Conservation (phyloP, 2,888 invertebrate genomes). For the Chrysolina americana region DNA sequence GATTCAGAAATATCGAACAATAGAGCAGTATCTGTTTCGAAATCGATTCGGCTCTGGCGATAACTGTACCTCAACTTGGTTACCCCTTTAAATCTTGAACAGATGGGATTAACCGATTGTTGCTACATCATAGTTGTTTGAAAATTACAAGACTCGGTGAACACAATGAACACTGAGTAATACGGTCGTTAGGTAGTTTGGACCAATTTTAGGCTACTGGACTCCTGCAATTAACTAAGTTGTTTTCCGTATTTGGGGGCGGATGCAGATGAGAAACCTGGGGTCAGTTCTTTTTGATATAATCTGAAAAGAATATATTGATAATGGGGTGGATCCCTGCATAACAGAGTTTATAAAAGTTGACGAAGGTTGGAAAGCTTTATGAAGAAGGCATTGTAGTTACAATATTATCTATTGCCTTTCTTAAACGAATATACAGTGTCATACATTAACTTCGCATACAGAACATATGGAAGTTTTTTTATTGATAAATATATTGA, state of each 20-base stretch:
- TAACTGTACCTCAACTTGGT: background rate
- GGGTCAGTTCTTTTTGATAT: no score
- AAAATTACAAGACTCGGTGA: background rate
- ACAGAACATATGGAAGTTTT: no score
- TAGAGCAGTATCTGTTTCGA: conserved; percentile 1
- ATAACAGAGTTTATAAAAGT: no score
- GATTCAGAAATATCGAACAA: background rate
- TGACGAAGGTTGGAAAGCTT: no score
- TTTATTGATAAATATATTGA: no score
- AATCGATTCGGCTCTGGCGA: background rate
- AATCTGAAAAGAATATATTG: no score
- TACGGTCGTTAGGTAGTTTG: background rate
- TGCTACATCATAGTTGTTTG: background rate
- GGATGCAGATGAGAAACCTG: no score
- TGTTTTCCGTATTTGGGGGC: background rate
- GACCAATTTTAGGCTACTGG: background rate
- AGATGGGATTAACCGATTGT: conserved; percentile 11
- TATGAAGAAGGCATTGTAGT: no score
- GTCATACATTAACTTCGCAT: no score
- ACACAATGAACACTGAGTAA: background rate
- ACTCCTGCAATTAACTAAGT: background rate
- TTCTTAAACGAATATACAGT: no score
- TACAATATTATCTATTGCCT: no score
- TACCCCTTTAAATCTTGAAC: background rate
- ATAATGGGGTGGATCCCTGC: no score